These are phyloP conservation scores for Drosophila anceps DNA, from an alignment of 2,888 invertebrate genomes.

Conservation along the genomic window DNA sequence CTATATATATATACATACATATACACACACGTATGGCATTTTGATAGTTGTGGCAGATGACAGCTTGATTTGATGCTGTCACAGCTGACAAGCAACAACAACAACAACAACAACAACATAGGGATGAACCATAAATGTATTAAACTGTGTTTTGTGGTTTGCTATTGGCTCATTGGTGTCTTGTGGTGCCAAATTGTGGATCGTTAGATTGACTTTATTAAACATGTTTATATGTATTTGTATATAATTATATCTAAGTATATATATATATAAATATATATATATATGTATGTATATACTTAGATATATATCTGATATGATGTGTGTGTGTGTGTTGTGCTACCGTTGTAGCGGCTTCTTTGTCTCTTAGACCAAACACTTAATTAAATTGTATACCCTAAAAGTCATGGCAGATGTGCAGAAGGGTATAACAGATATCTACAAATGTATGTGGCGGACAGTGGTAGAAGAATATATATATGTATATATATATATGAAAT, in stretches of 20 bases:
- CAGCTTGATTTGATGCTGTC: conserved; percentile 38
- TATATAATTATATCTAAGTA: not conserved
- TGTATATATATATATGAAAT: too few species aligned
- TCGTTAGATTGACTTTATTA: conserved; percentile 71
- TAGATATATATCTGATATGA: not conserved
- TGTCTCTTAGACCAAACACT: conserved; percentile 72
- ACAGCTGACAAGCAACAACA: conserved; percentile 36
- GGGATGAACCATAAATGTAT: conserved; percentile 29
- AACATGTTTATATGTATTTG: not conserved
- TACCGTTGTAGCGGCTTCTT: conserved; percentile 62
- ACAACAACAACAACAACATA: conserved; percentile 21
- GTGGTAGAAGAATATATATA: too few species aligned
- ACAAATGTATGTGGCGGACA: not conserved
- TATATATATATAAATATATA: not conserved
- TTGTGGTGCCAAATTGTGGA: conserved; percentile 35
- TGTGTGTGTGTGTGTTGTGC: conserved; percentile 26
- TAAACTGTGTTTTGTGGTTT: conserved; percentile 68
- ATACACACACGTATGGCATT: conserved; percentile 12
- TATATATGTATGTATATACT: not conserved
- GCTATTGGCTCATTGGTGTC: conserved; percentile 26
- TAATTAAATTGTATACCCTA: conserved; percentile 73
- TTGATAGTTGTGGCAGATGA: conserved; percentile 41
- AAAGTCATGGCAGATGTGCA: too few species aligned
- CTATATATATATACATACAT: not conserved
- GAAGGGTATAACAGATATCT: not conserved